Base-by-base conservation (phyloP, 2,888 invertebrate species). In the Drosophila parthenogenetica region DNA sequence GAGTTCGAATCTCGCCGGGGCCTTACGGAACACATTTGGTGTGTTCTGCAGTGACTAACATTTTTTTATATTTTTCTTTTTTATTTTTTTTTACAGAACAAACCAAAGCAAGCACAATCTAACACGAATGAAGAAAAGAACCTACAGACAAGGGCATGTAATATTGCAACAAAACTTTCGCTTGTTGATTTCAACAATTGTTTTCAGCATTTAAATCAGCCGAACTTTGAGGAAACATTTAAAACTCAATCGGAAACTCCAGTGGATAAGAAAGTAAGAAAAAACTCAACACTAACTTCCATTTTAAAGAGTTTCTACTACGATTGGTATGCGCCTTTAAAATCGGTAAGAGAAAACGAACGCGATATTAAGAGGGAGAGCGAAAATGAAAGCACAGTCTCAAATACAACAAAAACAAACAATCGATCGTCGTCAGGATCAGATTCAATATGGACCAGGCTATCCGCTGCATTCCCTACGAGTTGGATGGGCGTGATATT, bases 1-100 rank as follows among this genome's bases (percentile, higher is more conserved):
- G 91, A 91, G 91, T 91, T 91, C 91, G 91, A 91, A 91, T 91
- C 91, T 91, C 91, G 91, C 88, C 91, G 91, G 91, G 91, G 91
- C 91, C 91, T 91, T 91, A 48, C 39, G 4, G 32, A 35, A 2
- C 11, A 32, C 19, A 25, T 10, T 14, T 22, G 0, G 7, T 17
- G 32, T 16, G 43, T 39, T 55, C 7, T 61, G 22, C 3, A 4
- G 29, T 29, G 29, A 8, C 1, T 29, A 29, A 29, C 29, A 45
- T 39, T 57, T 53, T 46, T 16, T 42, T 11, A 43, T 16, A n/a
- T 11, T 32, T 50, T 13, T 8, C 10, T 29, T 3, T 5, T 0
- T 10, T 43, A 8, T 14, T n/a, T 22, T 8, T 8, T 11, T 48
- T 43, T 48, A 16, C 37, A 66, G 61, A n/a, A 49, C 8, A n/a